Conservation (phyloP, 2,113 vertebrate genomes). For the Lagopus muta region DNA sequence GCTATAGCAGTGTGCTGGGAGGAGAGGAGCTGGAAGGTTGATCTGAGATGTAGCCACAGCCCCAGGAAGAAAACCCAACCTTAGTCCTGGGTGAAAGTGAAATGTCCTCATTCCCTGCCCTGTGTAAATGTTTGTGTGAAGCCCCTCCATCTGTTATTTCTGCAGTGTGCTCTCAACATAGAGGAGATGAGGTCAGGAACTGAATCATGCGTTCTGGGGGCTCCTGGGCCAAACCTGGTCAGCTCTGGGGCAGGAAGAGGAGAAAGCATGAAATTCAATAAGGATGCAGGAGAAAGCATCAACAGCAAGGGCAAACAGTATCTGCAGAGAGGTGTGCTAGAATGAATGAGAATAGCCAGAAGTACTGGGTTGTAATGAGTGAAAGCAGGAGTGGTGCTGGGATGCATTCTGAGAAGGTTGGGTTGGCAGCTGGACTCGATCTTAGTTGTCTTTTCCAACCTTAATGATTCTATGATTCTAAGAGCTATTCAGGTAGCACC, state of each 20-base stretch:
- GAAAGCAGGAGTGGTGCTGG: not conserved
- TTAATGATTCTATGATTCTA: too few relatives aligned
- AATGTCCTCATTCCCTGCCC: not conserved
- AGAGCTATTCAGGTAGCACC: not conserved
- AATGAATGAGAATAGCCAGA: not conserved
- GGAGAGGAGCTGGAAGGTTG: not conserved
- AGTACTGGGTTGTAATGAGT: not conserved
- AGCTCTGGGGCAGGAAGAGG: not conserved
- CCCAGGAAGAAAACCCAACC: not conserved
- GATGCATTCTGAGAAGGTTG: not conserved
- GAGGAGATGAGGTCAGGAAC: not conserved
- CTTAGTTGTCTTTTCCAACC: too few relatives aligned
- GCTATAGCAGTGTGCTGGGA: not conserved
- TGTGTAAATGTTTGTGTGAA: not conserved
- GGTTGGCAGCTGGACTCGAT: too few relatives aligned
- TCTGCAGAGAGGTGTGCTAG: not conserved
- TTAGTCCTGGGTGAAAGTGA: not conserved
- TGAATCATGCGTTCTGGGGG: not conserved
- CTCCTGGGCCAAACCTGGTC: not conserved
- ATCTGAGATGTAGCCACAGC: not conserved
- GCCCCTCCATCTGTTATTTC: not conserved
- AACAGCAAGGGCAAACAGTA: not conserved
- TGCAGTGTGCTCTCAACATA: not conserved
- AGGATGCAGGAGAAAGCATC: not conserved
- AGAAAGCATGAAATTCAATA: not conserved